Evolutionary conservation across 1,140 invertebrate species (phyloP).

Genomic region (Leptestheria dahalacensis): DNA sequence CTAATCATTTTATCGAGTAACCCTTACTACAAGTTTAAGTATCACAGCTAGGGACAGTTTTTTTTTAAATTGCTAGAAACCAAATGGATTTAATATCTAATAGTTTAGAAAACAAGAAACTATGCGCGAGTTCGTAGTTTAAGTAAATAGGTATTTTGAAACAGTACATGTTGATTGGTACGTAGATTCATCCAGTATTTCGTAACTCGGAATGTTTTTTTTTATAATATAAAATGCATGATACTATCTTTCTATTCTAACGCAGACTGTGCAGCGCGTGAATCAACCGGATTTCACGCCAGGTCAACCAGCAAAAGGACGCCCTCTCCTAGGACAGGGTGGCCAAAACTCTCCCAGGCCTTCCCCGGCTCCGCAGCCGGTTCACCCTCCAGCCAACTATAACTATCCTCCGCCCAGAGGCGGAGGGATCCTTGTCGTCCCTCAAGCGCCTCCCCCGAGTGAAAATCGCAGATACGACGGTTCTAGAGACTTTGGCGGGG

Average conservation of each 20-base stretch:
- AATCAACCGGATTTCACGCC: too few relatives aligned
- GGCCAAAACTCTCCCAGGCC: not conserved
- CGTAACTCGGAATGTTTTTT: too few relatives aligned
- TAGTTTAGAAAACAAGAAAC: too few relatives aligned
- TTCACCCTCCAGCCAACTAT: slow-evolving; percentile 26
- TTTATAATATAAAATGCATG: too few relatives aligned
- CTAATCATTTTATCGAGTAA: too few relatives aligned
- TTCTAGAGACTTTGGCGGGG: slow-evolving; percentile 19
- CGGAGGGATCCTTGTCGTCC: not conserved
- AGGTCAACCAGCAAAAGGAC: not conserved
- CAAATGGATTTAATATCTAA: too few relatives aligned
- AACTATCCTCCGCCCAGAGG: not conserved
- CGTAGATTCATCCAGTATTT: too few relatives aligned
- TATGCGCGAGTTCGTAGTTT: not conserved
- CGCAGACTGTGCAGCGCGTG: too few relatives aligned
- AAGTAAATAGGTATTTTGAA: not conserved
- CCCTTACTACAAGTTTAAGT: too few relatives aligned
- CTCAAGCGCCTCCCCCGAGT: slow-evolving; percentile 19
- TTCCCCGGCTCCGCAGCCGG: slow-evolving; percentile 15
- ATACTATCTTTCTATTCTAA: too few relatives aligned
- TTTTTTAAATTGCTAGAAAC: too few relatives aligned
- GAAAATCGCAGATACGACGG: slow-evolving; percentile 6
- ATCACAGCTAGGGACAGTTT: too few relatives aligned
- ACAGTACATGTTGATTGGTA: not conserved
- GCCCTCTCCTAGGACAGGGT: slow-evolving; percentile 1